Evolutionary conservation across 2,113 vertebrate species (phyloP).

Genomic region (Embiotoca jacksoni): DNA sequence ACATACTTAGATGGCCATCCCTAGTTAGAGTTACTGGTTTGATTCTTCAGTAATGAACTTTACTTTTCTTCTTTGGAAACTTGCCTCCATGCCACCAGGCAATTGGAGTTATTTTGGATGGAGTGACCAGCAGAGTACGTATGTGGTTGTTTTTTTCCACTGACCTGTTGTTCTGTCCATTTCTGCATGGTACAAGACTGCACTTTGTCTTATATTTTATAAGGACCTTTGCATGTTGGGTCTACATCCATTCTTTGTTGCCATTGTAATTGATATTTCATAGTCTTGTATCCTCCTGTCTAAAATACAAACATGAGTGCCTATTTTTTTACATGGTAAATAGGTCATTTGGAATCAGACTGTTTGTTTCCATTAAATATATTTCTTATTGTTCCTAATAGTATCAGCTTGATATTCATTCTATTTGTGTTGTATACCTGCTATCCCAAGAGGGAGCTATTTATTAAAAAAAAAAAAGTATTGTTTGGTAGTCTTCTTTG

Average conservation of each 20-base stretch:
- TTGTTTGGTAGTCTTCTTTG: not conserved
- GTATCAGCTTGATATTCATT: not conserved
- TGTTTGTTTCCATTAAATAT: not conserved
- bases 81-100: conserved; percentile 89
- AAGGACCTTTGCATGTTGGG: conserved; percentile 25
- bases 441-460: conserved; percentile 56
- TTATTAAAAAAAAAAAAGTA: not conserved
- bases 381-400: too few relatives aligned
- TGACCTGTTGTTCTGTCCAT: not conserved
- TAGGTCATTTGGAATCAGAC: too few relatives aligned
- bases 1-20: conserved; percentile 4
- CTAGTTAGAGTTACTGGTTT: not conserved
- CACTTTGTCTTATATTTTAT: not conserved
- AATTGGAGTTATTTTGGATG: conserved; percentile 95
- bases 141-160: conserved; percentile 68
- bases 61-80: conserved; percentile 64
- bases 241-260: not conserved
- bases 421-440: conserved; percentile 11
- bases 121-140: conserved; percentile 96
- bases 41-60: conserved; percentile 25
- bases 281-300: not conserved
- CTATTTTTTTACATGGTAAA: too few relatives aligned
- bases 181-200: conserved; percentile 18
- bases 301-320: not conserved
- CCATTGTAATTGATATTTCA: conserved; percentile 2